These are phyloP conservation scores for Sminthopsis crassicaudata DNA, from an alignment of 2,113 vertebrate species.

Conservation along the genomic window DNA sequence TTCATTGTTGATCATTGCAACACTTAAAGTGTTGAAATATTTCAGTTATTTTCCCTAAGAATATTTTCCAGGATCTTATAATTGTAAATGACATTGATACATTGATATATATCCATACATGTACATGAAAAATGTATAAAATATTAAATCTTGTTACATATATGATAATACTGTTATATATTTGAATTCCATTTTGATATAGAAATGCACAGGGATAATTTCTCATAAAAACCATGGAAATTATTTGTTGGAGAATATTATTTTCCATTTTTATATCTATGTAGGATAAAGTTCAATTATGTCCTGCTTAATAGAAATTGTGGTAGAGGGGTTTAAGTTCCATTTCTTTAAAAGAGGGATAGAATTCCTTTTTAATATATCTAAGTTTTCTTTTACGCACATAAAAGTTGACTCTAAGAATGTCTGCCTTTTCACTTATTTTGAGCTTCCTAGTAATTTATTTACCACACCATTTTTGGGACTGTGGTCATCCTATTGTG, in stretches of 20 bases:
- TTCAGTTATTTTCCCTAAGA: not conserved
- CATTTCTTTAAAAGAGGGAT: not conserved
- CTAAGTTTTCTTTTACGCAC: not conserved
- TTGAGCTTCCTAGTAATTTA: conserved; percentile 3
- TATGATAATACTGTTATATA: conserved; percentile 5
- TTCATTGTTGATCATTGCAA: not conserved
- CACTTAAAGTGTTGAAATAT: not conserved
- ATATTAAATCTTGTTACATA: not conserved
- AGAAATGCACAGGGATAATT: not conserved
- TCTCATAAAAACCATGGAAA: not conserved
- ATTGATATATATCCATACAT: not conserved
- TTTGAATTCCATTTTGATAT: not conserved
- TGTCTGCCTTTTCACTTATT: not conserved
- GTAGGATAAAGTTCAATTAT: not conserved
- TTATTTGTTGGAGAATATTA: not conserved
- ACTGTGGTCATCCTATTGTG: not conserved
- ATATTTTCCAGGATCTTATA: not conserved
- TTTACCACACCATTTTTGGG: not conserved
- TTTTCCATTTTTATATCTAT: not conserved
- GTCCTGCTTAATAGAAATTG: not conserved
- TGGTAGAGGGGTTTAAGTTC: not conserved
- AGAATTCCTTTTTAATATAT: conserved; percentile 12
- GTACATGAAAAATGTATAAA: not conserved
- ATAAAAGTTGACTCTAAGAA: not conserved
- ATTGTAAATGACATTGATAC: not conserved